Evolutionary conservation across 2,888 invertebrate genomes (phyloP).

Genomic region (Phragmatobia fuliginosa): DNA sequence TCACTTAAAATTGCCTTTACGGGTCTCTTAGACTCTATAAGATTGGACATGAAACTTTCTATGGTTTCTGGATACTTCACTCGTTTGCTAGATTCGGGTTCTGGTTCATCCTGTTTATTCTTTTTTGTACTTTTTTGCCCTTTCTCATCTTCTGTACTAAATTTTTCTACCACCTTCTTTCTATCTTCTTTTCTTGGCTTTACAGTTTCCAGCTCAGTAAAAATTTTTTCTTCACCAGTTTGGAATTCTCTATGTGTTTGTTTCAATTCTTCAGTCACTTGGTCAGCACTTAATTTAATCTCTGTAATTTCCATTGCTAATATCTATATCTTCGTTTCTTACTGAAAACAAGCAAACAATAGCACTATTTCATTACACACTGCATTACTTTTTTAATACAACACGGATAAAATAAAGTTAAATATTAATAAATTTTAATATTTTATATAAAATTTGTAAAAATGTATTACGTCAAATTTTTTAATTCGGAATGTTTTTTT

Average conservation of each 20-base stretch:
- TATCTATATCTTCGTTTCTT: conserved; percentile 34
- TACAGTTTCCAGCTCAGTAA: not conserved
- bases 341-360: conserved; percentile 77
- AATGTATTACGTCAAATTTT: no score
- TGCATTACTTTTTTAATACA: conserved; percentile 32
- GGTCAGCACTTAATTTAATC: not conserved
- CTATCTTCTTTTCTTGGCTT: not conserved
- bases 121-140: not conserved
- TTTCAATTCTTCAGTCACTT: not conserved
- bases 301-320: conserved; percentile 10
- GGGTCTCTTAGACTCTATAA: conserved; percentile 60
- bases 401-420: not conserved
- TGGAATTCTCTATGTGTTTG: not conserved
- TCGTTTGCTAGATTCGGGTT: conserved; percentile 67
- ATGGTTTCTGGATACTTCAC: conserved; percentile 56
- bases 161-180: not conserved
- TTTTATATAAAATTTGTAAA: no score
- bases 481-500: no score
- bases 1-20: conserved; percentile 85
- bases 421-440: not conserved
- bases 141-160: not conserved
- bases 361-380: conserved; percentile 74
- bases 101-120: conserved; percentile 29
- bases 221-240: not conserved
- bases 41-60: conserved; percentile 56